Conservation (phyloP, 1,140 invertebrate species). For the Zaprionus taronus region DNA sequence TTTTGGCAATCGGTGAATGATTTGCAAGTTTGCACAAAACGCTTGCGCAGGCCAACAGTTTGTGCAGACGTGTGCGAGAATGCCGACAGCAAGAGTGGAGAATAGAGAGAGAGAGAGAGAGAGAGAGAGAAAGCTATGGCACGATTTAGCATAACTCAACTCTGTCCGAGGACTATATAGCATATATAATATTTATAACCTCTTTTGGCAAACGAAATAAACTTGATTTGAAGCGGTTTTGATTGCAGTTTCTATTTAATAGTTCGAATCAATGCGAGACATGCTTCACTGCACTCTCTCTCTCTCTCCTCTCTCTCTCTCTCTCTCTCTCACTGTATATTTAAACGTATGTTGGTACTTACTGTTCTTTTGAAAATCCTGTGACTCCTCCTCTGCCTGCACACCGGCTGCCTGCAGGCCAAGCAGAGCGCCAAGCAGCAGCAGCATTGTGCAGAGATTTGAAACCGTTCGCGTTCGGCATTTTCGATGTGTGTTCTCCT, state of each 20-base stretch:
- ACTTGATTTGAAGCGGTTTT: constrained; percentile 21
- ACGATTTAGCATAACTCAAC: not conserved
- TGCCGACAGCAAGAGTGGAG: constrained; percentile 3
- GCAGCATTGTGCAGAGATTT: constrained; percentile 48
- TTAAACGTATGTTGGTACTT: constrained; percentile 45
- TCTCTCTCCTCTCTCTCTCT: no score
- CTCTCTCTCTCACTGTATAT: not conserved
- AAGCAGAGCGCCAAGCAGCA: constrained; percentile 48
- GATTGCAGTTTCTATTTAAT: constrained; percentile 4
- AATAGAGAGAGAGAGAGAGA: not conserved
- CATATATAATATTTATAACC: not conserved
- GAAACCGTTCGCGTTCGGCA: constrained; percentile 71
- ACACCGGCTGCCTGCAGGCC: constrained; percentile 51
- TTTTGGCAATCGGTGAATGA: constrained; percentile 78
- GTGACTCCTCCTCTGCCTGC: constrained; percentile 71
- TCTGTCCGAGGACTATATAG: not conserved
- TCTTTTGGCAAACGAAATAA: constrained; percentile 11
- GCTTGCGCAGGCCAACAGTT: constrained; percentile 52
- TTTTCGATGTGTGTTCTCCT: constrained; percentile 66
- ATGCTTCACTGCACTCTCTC: not conserved
- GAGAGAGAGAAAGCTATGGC: not conserved
- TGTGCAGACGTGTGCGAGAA: constrained; percentile 62
- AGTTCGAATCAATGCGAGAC: not conserved
- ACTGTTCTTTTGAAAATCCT: constrained; percentile 84
- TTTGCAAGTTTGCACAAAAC: constrained; percentile 80